Percentiles rank a stretch among this genome's conserved stretches.
phyloP scores from a whole-genome alignment of 2,113 vertebrate species.

The Cygnus atratus region DNA sequence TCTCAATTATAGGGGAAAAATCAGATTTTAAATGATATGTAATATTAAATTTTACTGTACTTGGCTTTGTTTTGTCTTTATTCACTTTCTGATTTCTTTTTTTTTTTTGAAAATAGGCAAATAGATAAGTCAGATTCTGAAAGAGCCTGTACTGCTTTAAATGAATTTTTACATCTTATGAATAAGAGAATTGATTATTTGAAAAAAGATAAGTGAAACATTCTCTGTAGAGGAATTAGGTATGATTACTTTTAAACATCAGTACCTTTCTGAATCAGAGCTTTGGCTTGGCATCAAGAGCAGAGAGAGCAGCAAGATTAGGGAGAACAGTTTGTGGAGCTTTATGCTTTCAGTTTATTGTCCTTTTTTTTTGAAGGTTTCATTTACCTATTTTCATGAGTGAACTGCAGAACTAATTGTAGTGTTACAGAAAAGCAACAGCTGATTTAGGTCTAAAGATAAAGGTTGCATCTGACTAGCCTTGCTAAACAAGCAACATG shows the following conservation, averaged over 20 bases:
- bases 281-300: background rate
- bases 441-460: background rate
- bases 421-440: background rate
- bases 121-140: background rate
- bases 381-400: background rate
- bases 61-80: constrained; percentile 12
- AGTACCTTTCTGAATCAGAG: background rate
- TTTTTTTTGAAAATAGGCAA: background rate
- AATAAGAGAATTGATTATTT: background rate
- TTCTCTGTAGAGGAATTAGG: background rate
- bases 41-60: background rate
- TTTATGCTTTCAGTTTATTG: background rate
- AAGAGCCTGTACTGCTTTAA: background rate
- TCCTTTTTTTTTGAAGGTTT: background rate
- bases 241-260: background rate
- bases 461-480: background rate
- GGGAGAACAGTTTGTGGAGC: background rate
- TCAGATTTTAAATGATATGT: background rate
- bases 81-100: background rate
- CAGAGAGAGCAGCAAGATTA: background rate
- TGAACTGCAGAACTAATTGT: background rate
- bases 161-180: background rate
- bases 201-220: background rate
- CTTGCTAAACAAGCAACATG: background rate
- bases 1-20: background rate